Evolutionary conservation across 2,113 vertebrate genomes (phyloP).

Genomic region (Callocephalon fimbriatum): DNA sequence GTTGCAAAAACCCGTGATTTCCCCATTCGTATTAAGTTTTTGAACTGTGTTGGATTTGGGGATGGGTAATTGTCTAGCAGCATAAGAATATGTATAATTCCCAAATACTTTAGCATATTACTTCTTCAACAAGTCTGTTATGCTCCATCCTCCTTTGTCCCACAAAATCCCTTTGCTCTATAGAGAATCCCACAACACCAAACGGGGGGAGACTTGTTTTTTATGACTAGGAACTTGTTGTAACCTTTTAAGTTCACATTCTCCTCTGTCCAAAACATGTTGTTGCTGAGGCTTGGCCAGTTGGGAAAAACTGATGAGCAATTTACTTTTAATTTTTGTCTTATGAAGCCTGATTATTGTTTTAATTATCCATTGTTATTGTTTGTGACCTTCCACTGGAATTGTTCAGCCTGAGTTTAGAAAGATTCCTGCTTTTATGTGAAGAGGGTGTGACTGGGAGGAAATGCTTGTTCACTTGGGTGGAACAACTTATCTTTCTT

Average conservation of each 20-base stretch:
- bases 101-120: background rate
- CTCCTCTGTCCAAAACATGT: background rate
- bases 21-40: background rate
- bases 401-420: conserved; percentile 1
- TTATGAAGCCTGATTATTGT: conserved; percentile 30
- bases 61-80: background rate
- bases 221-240: background rate
- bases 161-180: background rate
- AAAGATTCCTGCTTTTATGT: conserved; percentile 52
- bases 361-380: conserved; percentile 48
- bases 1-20: background rate
- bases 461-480: conserved; percentile 42
- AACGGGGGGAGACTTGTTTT: background rate
- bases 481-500: conserved; percentile 29
- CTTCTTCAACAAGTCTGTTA: background rate
- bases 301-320: background rate
- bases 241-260: background rate
- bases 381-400: conserved; percentile 29
- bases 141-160: background rate
- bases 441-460: conserved; percentile 14
- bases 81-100: background rate
- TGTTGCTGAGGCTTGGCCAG: conserved; percentile 6
- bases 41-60: background rate
- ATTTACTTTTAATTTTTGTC: conserved; percentile 39
- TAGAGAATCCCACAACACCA: background rate